Base-by-base conservation (phyloP, 2,797 vertebrate genomes). In the Tokudaia tokunoshimensis region DNA sequence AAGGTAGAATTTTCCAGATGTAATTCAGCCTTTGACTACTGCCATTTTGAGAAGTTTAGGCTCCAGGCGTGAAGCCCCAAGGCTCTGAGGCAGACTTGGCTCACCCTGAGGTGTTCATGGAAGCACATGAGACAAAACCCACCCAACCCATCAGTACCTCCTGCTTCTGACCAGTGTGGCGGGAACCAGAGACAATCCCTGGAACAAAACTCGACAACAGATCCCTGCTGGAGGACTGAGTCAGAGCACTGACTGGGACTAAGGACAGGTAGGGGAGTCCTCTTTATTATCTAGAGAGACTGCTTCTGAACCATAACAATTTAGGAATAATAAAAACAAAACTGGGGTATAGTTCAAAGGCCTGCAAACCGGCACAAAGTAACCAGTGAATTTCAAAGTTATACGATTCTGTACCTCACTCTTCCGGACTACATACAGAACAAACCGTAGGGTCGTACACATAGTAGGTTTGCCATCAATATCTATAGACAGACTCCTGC, bases 1-100 rank as follows among this genome's bases (percentile, higher is more conserved):
- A 29, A 93, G 74, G 59, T 8, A 78, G 55, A 92, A 70, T 89
- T 96, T 50, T 89, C 26, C 24, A 63, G 82, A 89, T n/a, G 7
- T 44, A 84, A 9, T 34, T 41, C 59, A 44, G 61, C 34, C 52
- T 70, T 29, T 24, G 11, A 52, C 10, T 34, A 13, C n/a, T 41
- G 24, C 41, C 29, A 3, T 52, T 59, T 74, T 29, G 44, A 78
- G 94, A 97, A 94, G 67, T 6, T 57, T 12, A 52, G 55, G 44
- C 59, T 87, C 95, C 63, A 52, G 52, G 89, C 0, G 0, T 20
- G 31, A 29, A 31, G 17, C 19, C 24, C 41, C 47, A 67, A 93
- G 93, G 41, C 87, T 61, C 55, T 44, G 15, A 67, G 74, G 57
- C 34, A 76, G 47, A 41, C 11, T 55, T 12, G 50, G 55, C n/a